Evolutionary conservation across 2,888 invertebrate genomes (phyloP).

Genomic region (Macroteleia sp.): DNA sequence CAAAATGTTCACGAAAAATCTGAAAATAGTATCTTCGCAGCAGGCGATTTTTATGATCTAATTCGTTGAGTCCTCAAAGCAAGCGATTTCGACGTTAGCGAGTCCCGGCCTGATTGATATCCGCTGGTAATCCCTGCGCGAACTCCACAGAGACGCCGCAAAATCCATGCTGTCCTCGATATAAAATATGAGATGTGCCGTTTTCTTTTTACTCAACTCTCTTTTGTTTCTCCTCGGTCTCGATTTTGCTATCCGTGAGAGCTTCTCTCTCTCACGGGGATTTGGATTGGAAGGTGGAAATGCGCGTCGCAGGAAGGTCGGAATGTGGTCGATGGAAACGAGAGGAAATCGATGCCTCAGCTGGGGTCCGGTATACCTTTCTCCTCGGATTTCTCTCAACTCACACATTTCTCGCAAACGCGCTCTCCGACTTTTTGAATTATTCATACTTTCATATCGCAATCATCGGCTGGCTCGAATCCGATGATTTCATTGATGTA

Average conservation of each 20-base stretch:
- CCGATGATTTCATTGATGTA: slow-evolving; percentile 59
- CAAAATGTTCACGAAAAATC: too few species aligned
- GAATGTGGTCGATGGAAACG: slow-evolving; percentile 81
- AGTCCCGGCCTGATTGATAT: slow-evolving; percentile 77
- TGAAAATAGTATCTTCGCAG: slow-evolving; percentile 26
- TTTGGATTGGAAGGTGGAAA: slow-evolving; percentile 74
- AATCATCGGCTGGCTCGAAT: slow-evolving; percentile 51
- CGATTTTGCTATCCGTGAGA: slow-evolving; percentile 40
- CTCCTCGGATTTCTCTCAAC: slow-evolving; percentile 53
- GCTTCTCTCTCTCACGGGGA: slow-evolving; percentile 70
- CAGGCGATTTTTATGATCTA: slow-evolving; percentile 46
- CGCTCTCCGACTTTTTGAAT: slow-evolving; percentile 42
- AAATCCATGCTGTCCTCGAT: slow-evolving; percentile 81
- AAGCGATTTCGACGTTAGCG: slow-evolving; percentile 42
- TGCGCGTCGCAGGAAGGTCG: slow-evolving; percentile 72
- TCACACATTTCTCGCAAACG: slow-evolving; percentile 30
- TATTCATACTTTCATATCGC: slow-evolving; percentile 60
- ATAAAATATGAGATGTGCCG: slow-evolving; percentile 81
- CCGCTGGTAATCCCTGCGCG: slow-evolving; percentile 78
- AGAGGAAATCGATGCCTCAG: slow-evolving; percentile 83
- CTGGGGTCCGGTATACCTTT: slow-evolving; percentile 74
- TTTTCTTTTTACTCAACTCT: slow-evolving; percentile 65
- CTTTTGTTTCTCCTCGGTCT: slow-evolving; percentile 46
- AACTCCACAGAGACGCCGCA: slow-evolving; percentile 74
- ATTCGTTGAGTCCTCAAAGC: slow-evolving; percentile 54